Conservation (phyloP, 1,140 invertebrate species). For the Drosophila pachea region DNA sequence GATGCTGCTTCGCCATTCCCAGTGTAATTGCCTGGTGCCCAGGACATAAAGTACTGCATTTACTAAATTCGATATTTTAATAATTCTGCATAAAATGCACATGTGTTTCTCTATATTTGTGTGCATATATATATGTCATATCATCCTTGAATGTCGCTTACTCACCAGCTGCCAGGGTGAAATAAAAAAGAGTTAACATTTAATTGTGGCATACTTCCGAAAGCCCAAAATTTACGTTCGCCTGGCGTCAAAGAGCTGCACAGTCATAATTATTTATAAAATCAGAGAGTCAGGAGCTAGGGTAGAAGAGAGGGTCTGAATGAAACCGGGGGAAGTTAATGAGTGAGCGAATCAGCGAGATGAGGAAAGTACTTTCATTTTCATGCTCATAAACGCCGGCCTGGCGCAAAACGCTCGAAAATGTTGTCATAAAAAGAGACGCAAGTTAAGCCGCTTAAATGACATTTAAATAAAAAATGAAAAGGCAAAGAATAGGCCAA, state of each 20-base stretch:
- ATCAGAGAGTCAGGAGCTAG: slow-evolving; percentile 20
- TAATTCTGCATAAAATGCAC: neutral
- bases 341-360: slow-evolving; percentile 19
- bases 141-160: slow-evolving; percentile 16
- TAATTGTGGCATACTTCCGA: slow-evolving; percentile 69
- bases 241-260: slow-evolving; percentile 46
- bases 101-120: neutral
- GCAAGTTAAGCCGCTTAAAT: slow-evolving; percentile 70
- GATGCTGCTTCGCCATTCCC: neutral
- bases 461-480: slow-evolving; percentile 68
- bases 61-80: neutral
- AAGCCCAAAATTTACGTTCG: slow-evolving; percentile 49
- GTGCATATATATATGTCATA: neutral
- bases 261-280: slow-evolving; percentile 48
- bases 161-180: slow-evolving; percentile 21
- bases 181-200: slow-evolving; percentile 36
- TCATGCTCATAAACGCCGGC: slow-evolving; percentile 69
- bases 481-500: slow-evolving; percentile 30
- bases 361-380: slow-evolving; percentile 74
- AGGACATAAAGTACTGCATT: no score
- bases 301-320: slow-evolving; percentile 16
- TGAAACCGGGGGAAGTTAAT: slow-evolving; percentile 10
- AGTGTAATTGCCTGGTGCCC: no score
- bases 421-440: slow-evolving; percentile 60
- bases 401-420: slow-evolving; percentile 55